Evolutionary conservation across 2,888 invertebrate genomes (phyloP), one percentile per base, ranked within the genome.

Genomic region (Dolichomitus sp.): DNA sequence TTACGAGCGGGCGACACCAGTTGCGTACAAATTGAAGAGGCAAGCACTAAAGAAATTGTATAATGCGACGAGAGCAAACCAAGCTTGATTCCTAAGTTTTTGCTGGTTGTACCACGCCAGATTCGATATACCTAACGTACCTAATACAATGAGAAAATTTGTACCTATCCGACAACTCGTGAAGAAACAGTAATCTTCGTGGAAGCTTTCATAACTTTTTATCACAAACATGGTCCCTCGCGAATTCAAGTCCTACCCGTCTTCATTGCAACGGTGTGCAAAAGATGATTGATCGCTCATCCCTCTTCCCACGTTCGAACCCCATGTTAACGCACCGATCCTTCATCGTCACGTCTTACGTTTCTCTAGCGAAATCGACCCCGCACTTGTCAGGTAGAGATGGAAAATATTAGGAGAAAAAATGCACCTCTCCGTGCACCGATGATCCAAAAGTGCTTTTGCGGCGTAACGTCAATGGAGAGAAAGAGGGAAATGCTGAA

Each of bases 321-420:
- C 86, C 83, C 81, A 81, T 82, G 81, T 81, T 81, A 81, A 86
- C 82, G 82, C 63, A 73, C 81, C 80, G 72, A 84, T 83, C 85
- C 79, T 75, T 85, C 81, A 83, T 84, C 83, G 84, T 83, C 81
- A 69, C 82, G 84, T 77, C 83, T 84, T 83, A 84, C 73, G 76
- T 69, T 66, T 68, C 68, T 23, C 40, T 27, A 54, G 48, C 52
- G 54, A 72, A 76, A 54, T 27, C 65, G 69, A 63, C n/a, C 57
- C 70, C 73, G 50, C 37, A 57, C 73, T 74, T 63, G 70, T 63
- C 69, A 77, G 50, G 23, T 40, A n/a, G 57, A 77, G 52, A 69
- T 57, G 77, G 70, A 69, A 80, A 77, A 83, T 78, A 69, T 73
- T 73, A 27, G 54, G n/a, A 37, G 61, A 48, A 57, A 70, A 54